Conservation (phyloP, 1,140 invertebrate species). For the Magallana gigas region DNA sequence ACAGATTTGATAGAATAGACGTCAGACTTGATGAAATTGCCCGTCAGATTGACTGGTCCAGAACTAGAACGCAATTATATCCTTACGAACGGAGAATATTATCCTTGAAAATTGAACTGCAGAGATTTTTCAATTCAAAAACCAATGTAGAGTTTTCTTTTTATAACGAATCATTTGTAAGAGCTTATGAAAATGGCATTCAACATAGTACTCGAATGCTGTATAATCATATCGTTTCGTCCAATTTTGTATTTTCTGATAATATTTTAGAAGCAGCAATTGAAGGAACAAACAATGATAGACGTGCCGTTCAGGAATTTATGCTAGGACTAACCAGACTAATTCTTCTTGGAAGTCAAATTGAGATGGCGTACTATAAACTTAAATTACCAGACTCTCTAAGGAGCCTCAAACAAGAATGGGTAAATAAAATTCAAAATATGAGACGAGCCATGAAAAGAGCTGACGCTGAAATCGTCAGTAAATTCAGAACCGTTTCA, state of each 20-base stretch:
- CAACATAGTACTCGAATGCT: neutral
- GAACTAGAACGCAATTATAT: neutral
- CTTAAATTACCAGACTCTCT: neutral
- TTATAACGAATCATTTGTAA: neutral
- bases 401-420: neutral
- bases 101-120: neutral
- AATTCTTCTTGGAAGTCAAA: neutral
- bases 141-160: neutral
- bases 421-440: neutral
- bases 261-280: neutral
- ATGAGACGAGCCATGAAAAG: neutral
- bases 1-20: neutral
- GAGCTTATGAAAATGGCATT: neutral
- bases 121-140: neutral
- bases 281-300: neutral
- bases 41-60: neutral
- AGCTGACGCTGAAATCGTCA: neutral
- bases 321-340: neutral
- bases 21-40: neutral
- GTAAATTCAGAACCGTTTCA: neutral
- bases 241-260: neutral
- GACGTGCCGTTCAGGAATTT: neutral
- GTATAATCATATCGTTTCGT: neutral
- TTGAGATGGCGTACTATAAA: conserved; percentile 14
- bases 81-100: neutral